Percentiles rank a stretch among this genome's conserved stretches.
Evolutionary conservation across 2,797 vertebrate species (phyloP).

Genomic region (Crocodylus rhombifer): DNA sequence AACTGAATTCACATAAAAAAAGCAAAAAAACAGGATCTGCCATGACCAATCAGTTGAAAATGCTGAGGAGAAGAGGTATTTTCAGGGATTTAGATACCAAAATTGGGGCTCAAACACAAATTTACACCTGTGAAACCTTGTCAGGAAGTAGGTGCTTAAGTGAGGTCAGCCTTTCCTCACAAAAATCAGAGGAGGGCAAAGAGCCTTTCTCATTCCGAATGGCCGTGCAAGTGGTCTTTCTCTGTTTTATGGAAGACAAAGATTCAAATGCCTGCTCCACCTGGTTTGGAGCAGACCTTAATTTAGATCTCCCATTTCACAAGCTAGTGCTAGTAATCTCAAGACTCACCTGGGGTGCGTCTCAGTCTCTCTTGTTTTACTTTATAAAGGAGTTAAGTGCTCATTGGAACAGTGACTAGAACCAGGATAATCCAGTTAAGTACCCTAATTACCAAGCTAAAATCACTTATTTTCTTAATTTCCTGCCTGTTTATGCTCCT

Average conservation of each 20-base stretch:
- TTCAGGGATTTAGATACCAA: not conserved
- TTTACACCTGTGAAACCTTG: not conserved
- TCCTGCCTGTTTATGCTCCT: not conserved
- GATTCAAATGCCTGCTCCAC: not conserved
- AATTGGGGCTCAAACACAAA: not conserved
- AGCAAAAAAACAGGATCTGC: too few species aligned
- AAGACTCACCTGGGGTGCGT: too few species aligned
- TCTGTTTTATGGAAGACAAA: not conserved
- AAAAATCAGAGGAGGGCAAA: not conserved
- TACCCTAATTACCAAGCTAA: not conserved
- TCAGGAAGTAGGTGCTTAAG: not conserved
- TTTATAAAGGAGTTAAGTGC: not conserved
- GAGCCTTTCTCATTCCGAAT: not conserved
- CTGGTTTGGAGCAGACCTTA: not conserved
- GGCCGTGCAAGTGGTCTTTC: not conserved
- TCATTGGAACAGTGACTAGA: accelerated
- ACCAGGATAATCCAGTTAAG: not conserved
- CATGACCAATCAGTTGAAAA: not conserved
- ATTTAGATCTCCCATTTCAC: not conserved
- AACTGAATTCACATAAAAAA: too few species aligned
- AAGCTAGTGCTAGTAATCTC: too few species aligned
- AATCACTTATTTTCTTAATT: not conserved
- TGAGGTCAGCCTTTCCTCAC: not conserved
- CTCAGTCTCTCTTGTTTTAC: not conserved
- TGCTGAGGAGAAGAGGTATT: not conserved